A percentile compares a stretch with the other conserved stretches of the same genome.
Conservation (phyloP, 2,797 vertebrate genomes). For the Buceros bicornis region DNA sequence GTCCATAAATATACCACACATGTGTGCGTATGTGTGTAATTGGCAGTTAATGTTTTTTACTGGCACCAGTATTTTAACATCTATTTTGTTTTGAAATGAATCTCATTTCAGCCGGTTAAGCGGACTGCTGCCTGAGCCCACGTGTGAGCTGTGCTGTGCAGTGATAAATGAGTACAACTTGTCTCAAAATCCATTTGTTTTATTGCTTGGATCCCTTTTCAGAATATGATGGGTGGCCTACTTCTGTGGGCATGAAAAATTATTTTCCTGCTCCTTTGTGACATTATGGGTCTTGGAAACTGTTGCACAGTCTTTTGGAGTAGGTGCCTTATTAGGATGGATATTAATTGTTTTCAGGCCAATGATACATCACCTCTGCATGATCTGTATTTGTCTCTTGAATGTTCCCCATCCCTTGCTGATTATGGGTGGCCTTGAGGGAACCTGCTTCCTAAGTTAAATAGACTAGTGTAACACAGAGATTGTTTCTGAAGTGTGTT, state of each 20-base stretch:
- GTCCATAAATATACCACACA: not conserved
- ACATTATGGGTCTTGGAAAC: slow-evolving; percentile 53
- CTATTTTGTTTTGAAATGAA: not conserved
- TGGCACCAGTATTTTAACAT: not conserved
- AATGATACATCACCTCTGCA: slow-evolving; percentile 54
- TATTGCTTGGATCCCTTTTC: not conserved
- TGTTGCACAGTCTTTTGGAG: slow-evolving; percentile 52
- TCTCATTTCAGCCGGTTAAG: not conserved
- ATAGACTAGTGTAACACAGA: not conserved
- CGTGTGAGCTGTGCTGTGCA: not conserved
- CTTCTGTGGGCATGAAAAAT: slow-evolving; percentile 77
- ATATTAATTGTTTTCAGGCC: slow-evolving; percentile 76
- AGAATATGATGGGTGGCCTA: slow-evolving; percentile 74
- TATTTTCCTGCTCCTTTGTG: slow-evolving; percentile 63
- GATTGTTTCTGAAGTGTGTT: not conserved
- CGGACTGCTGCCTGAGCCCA: not conserved
- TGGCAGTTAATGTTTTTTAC: not conserved
- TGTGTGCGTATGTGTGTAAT: not conserved
- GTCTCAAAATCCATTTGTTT: slow-evolving; percentile 49
- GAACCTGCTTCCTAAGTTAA: slow-evolving; percentile 24
- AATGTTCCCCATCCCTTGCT: slow-evolving; percentile 44
- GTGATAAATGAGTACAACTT: slow-evolving; percentile 68
- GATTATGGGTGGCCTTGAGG: slow-evolving; percentile 71
- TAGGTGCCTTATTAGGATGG: slow-evolving; percentile 65
- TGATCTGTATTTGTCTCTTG: slow-evolving; percentile 71